Evolutionary conservation across 2,113 vertebrate genomes (phyloP).

Genomic region (Oophaga pumilio): DNA sequence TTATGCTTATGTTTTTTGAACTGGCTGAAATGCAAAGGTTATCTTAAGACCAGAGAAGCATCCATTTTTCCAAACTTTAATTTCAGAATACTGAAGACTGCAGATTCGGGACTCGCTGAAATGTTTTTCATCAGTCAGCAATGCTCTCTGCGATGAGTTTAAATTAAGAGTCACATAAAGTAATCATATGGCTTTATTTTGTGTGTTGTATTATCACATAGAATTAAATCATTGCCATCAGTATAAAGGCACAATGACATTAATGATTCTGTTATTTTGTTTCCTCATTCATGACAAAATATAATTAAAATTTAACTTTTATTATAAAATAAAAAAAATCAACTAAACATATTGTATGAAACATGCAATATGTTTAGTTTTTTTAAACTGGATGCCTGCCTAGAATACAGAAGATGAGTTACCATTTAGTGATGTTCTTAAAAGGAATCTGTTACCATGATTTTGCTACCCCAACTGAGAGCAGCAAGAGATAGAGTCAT

Average conservation of each 20-base stretch:
- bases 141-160: background rate
- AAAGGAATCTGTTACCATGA: too few species aligned
- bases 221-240: background rate
- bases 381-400: too few species aligned
- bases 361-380: too few species aligned
- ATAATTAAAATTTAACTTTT: too few species aligned
- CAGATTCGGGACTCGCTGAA: background rate
- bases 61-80: constrained; percentile 18
- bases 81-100: constrained; percentile 10
- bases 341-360: too few species aligned
- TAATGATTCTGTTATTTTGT: background rate
- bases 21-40: constrained; percentile 40
- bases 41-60: constrained; percentile 20
- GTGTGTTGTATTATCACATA: background rate
- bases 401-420: background rate
- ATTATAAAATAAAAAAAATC: too few species aligned
- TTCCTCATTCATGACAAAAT: background rate
- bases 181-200: background rate
- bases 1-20: constrained; percentile 52
- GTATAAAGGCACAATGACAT: background rate
- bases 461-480: too few species aligned
- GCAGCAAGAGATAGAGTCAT: too few species aligned
- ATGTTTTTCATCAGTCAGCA: background rate
- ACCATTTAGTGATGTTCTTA: background rate
- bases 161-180: background rate